Evolutionary conservation across 2,888 invertebrate species (phyloP).

Genomic region (Thalpophila matura): DNA sequence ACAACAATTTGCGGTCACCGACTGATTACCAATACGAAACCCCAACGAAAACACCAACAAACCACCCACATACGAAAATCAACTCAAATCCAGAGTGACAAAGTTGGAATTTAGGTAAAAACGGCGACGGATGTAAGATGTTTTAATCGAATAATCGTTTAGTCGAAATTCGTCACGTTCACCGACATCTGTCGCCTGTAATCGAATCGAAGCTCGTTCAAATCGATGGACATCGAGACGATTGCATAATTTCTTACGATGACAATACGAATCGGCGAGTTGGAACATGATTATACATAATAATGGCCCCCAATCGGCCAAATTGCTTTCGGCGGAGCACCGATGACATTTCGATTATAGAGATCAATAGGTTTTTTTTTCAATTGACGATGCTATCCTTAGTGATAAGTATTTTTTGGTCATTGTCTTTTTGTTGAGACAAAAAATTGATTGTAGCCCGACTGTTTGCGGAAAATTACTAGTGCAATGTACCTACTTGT

Average conservation of each 20-base stretch:
- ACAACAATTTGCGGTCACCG: constrained; percentile 91
- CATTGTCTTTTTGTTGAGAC: constrained; percentile 61
- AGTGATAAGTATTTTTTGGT: constrained; percentile 61
- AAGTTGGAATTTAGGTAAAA: constrained; percentile 51
- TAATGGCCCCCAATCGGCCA: constrained; percentile 75
- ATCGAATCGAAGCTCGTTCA: constrained; percentile 83
- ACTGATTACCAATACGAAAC: constrained; percentile 87
- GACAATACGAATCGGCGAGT: constrained; percentile 86
- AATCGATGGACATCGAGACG: constrained; percentile 81
- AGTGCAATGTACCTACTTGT: constrained; percentile 1
- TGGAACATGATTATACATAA: constrained; percentile 85
- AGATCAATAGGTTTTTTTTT: constrained; percentile 73
- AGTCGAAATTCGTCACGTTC: constrained; percentile 90
- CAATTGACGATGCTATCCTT: constrained; percentile 64
- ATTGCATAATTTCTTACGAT: constrained; percentile 89
- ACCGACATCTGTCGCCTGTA: constrained; percentile 89
- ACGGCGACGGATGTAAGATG: constrained; percentile 59
- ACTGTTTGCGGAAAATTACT: constrained; percentile 41
- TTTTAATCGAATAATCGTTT: constrained; percentile 73
- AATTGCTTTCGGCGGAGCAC: constrained; percentile 78
- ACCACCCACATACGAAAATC: constrained; percentile 51
- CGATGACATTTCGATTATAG: constrained; percentile 85
- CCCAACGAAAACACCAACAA: constrained; percentile 76
- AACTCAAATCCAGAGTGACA: constrained; percentile 55
- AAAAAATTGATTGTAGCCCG: constrained; percentile 41